phyloP scores from a whole-genome alignment of 1,140 invertebrate species.

The Gryllus bimaculatus region DNA sequence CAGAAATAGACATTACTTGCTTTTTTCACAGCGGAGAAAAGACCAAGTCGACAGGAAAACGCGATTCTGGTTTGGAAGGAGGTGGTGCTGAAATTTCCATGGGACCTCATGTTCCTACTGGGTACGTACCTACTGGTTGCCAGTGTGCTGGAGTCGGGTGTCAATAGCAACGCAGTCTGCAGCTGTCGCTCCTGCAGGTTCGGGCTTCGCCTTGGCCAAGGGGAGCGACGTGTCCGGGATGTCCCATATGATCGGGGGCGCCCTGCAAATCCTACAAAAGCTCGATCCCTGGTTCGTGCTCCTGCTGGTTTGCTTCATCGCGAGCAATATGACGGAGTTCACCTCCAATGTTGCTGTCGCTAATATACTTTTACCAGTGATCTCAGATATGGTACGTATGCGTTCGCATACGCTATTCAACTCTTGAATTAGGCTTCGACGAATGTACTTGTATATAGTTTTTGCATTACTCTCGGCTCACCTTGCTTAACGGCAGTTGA shows the following conservation, averaged over 20 bases:
- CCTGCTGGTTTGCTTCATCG: constrained; percentile 23
- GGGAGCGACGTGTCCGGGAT: constrained; percentile 37
- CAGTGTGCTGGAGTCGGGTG: too few species aligned
- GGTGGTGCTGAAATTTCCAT: background rate
- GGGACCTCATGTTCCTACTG: background rate
- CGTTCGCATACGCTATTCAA: too few species aligned
- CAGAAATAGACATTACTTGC: too few species aligned
- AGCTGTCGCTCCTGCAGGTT: constrained; percentile 31
- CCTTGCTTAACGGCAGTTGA: too few species aligned
- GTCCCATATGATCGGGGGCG: constrained; percentile 33
- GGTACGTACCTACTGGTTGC: background rate
- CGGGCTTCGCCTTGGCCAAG: constrained; percentile 45
- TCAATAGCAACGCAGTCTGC: too few species aligned
- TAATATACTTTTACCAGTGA: constrained; percentile 40
- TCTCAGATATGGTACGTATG: constrained; percentile 35
- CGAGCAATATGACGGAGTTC: constrained; percentile 38
- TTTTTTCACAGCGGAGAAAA: background rate
- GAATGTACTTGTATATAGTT: too few species aligned
- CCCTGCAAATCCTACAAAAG: constrained; percentile 25
- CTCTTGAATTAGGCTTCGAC: too few species aligned
- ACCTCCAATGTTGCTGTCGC: constrained; percentile 41
- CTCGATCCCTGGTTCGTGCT: background rate
- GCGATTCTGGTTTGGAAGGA: background rate
- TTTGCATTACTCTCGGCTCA: too few species aligned
- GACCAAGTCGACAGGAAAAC: background rate